Evolutionary conservation across 2,113 vertebrate species (phyloP).

Genomic region (Sorex fumeus): DNA sequence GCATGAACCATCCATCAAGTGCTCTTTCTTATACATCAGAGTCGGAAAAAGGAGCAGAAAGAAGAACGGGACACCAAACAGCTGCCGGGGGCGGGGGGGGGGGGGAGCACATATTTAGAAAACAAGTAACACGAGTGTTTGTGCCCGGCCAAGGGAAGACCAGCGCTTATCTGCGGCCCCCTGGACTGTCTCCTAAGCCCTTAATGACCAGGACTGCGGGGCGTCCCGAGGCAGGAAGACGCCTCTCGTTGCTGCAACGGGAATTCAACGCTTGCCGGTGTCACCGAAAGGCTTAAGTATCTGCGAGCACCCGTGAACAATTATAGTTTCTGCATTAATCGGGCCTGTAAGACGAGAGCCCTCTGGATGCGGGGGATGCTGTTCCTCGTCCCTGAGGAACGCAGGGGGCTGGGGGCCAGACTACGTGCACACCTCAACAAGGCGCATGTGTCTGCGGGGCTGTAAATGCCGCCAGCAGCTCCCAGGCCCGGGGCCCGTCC

Average conservation of each 20-base stretch:
- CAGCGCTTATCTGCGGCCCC: constrained; percentile 78
- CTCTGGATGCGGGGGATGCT: not conserved
- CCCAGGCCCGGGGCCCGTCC: not conserved
- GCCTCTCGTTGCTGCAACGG: constrained; percentile 57
- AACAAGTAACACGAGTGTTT: constrained; percentile 70
- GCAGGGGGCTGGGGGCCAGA: not conserved
- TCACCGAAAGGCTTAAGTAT: constrained; percentile 70
- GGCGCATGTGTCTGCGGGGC: not conserved
- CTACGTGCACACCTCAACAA: not conserved
- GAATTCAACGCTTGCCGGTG: constrained; percentile 71
- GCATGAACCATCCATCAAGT: constrained; percentile 85
- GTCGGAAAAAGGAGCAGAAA: not conserved
- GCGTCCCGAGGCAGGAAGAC: constrained; percentile 70
- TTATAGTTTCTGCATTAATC: constrained; percentile 59
- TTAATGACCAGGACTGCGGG: constrained; percentile 82
- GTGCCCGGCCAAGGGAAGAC: constrained; percentile 80
- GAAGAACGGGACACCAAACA: constrained; percentile 43
- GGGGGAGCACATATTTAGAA: constrained; percentile 61
- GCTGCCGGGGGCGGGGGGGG: not conserved
- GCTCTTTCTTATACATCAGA: constrained; percentile 81
- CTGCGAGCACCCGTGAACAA: constrained; percentile 46
- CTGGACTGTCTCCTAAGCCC: constrained; percentile 51
- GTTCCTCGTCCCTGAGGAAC: constrained; percentile 49
- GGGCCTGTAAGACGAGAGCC: too few relatives aligned
- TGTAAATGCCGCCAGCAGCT: not conserved